A percentile compares a stretch with the other conserved stretches of the same genome.
Evolutionary conservation across 1,140 invertebrate genomes (phyloP).

Genomic region (Saccostrea glomerata): DNA sequence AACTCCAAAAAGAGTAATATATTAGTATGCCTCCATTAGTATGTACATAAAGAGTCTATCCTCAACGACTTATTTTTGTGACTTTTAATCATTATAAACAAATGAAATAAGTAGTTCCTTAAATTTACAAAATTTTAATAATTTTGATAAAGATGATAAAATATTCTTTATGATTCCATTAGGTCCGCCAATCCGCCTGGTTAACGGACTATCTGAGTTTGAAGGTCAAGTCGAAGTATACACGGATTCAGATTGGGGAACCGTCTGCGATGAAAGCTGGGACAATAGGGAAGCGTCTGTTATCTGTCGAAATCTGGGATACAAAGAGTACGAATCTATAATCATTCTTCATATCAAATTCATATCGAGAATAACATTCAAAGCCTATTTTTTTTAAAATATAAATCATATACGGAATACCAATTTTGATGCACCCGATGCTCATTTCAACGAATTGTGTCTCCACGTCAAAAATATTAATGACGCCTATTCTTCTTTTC

Average conservation of each 20-base stretch:
- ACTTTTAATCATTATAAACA: no score
- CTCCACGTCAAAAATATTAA: background rate
- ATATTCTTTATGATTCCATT: background rate
- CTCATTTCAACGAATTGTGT: no score
- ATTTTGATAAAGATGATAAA: no score
- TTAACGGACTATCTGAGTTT: constrained; percentile 37
- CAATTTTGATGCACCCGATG: no score
- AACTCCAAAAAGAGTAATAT: background rate
- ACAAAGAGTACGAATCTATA: background rate
- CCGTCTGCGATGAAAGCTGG: constrained; percentile 61
- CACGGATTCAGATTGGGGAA: constrained; percentile 57
- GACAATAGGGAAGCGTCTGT: constrained; percentile 57
- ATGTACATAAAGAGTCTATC: no score
- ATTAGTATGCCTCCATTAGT: background rate
- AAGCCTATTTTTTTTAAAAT: background rate
- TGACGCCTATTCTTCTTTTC: background rate
- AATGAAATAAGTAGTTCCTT: no score
- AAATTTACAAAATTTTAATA: no score
- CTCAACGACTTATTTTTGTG: background rate
- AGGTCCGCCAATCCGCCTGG: constrained; percentile 40
- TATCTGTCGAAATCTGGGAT: constrained; percentile 61
- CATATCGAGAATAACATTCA: background rate
- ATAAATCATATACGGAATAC: no score
- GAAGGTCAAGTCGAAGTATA: constrained; percentile 62
- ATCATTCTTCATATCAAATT: background rate